Percentiles rank a stretch among this genome's conserved stretches.
phyloP scores from a whole-genome alignment of 2,113 vertebrate genomes.

The Engraulis encrasicolus region DNA sequence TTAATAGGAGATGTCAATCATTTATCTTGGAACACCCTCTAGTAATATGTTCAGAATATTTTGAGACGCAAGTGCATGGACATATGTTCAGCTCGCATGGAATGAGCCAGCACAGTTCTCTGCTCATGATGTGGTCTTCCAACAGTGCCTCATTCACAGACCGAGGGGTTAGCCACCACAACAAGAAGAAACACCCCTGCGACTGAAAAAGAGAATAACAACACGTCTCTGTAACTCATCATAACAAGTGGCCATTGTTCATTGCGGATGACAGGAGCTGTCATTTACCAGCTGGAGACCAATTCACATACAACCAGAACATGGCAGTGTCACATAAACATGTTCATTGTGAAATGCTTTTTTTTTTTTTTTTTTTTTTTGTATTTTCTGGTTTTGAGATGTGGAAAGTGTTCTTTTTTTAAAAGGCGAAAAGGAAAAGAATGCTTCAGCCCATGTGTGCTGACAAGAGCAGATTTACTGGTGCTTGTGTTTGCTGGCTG shows the following conservation, averaged over 20 bases:
- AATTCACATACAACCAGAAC: not conserved
- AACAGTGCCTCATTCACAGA: not conserved
- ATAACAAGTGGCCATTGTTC: not conserved
- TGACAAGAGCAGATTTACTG: conserved; percentile 39
- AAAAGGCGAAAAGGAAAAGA: not conserved
- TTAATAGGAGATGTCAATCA: too few species aligned
- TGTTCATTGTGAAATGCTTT: not conserved
- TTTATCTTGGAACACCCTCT: too few species aligned
- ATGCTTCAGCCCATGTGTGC: not conserved
- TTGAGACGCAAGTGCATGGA: too few species aligned
- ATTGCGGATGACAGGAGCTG: not conserved
- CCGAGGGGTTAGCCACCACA: not conserved
- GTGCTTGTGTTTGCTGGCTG: conserved; percentile 46
- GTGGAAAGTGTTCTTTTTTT: not conserved
- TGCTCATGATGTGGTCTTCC: not conserved
- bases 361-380: too few species aligned
- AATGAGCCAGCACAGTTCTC: not conserved
- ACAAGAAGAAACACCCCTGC: not conserved
- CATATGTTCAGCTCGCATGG: too few species aligned
- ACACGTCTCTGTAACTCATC: not conserved
- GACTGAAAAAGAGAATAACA: not conserved
- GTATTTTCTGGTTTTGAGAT: too few species aligned
- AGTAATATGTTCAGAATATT: too few species aligned
- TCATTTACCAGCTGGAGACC: not conserved
- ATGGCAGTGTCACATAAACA: not conserved